phyloP scores from a whole-genome alignment of 2,888 invertebrate genomes.

The Serripes groenlandicus region DNA sequence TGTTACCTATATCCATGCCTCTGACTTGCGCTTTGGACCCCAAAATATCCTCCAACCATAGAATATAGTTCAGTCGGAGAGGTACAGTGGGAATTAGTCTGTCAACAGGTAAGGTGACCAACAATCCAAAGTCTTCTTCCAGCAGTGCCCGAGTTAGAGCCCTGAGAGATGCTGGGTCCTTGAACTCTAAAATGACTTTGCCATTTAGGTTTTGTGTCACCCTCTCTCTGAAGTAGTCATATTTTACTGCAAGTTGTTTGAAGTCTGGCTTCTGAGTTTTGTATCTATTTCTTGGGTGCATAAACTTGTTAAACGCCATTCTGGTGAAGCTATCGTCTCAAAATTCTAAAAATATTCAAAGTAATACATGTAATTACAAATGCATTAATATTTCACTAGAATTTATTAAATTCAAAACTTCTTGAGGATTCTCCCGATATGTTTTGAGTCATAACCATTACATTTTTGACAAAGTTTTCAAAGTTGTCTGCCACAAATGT shows the following conservation, averaged over 20 bases:
- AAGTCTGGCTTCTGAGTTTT: conserved; percentile 93
- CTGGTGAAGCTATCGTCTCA: too few species aligned
- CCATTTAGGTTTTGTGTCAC: conserved; percentile 90
- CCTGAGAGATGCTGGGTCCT: conserved; percentile 91
- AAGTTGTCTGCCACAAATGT: too few species aligned
- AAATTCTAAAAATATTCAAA: too few species aligned
- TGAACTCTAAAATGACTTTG: conserved; percentile 91
- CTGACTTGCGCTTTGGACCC: conserved; percentile 63
- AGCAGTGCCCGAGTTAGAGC: conserved; percentile 93
- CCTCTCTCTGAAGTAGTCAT: conserved; percentile 92
- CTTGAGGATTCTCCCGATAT: too few species aligned
- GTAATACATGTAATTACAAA: too few species aligned
- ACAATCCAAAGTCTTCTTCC: conserved; percentile 92
- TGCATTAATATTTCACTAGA: too few species aligned
- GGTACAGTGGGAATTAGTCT: conserved; percentile 97
- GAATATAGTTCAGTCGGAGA: conserved; percentile 95
- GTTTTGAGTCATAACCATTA: too few species aligned
- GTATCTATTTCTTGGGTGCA: conserved; percentile 98
- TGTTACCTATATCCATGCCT: conserved; percentile 94
- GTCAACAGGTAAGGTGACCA: conserved; percentile 92
- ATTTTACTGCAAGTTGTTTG: conserved; percentile 91
- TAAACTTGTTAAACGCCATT: conserved; percentile 88
- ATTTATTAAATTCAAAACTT: too few species aligned
- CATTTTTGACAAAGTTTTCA: too few species aligned
- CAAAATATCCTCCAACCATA: conserved; percentile 96